Evolutionary conservation across 2,888 invertebrate species (phyloP), one percentile per base, ranked within the genome.

Genomic region (Drosophila sordidula): DNA sequence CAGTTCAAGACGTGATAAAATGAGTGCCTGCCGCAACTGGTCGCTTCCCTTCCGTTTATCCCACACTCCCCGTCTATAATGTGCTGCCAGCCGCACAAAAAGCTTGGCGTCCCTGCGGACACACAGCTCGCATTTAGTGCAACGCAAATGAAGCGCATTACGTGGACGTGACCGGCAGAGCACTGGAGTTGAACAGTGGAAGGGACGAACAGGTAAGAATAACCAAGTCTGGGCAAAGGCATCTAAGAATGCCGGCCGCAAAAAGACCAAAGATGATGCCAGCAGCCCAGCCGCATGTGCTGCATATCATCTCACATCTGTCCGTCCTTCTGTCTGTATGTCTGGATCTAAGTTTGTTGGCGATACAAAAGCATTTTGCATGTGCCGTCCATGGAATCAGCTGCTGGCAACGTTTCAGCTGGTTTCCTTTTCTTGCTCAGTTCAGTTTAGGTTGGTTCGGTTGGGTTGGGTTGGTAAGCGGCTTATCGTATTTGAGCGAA

Each of bases 131-230:
- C 80, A 87, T 83, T 89, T 87, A 89, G 80, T 87, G 85, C 85
- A 89, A 78, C 75, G 88, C 88, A 89, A 84, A 89, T 84, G 83
- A 84, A 89, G 83, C 89, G 87, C 89, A 84, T 84, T 89, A 88
- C 68, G 83, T 85, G 88, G 71, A 87, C 67, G 69, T 84, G 81
- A 70, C 57, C 57, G 36, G 59, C 39, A 4, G 62, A 52, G 41
- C 26, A 16, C 14, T 16, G 32, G 3, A 16, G 29, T 6, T 42
- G 18, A 4, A 14, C 14, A 16, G 22, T 9, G 22, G 36, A n/a
- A 12, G 49, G 45, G 26, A 42, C 12, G 16, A 63, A 22, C 42
- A 41, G 50, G 44, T 47, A 64, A 46, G 46, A 41, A 56, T 55
- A 61, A 46, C 45, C 34, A 57, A 41, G 29, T 26, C 50, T 25